A percentile compares a stretch with the other conserved stretches of the same genome.
These are phyloP conservation scores for Xenopus petersii DNA, from an alignment of 2,797 vertebrate genomes.

Conservation along the genomic window DNA sequence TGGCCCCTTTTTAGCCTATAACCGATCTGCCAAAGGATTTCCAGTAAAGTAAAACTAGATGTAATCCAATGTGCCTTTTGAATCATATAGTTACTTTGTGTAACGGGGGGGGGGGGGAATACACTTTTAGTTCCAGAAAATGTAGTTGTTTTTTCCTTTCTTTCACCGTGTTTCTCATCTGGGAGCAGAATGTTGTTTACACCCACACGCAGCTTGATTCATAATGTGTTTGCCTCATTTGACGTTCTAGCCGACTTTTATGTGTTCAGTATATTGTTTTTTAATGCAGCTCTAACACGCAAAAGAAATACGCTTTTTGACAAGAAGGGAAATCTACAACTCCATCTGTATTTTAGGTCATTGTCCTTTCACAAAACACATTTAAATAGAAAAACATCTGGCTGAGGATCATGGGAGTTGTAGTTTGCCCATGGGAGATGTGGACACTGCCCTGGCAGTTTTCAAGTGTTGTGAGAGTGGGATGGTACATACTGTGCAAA, in stretches of 20 bases:
- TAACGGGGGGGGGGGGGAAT: constrained; percentile 18
- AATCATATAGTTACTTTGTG: neutral
- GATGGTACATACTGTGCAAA: too few relatives aligned
- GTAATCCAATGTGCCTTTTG: constrained; percentile 49
- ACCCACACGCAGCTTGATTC: constrained; percentile 46
- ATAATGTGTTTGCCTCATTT: constrained; percentile 26
- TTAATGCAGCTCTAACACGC: neutral
- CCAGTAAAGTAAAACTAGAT: constrained; percentile 55
- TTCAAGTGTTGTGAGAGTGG: too few relatives aligned
- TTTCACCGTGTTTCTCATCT: constrained; percentile 19
- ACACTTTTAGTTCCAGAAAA: constrained; percentile 6
- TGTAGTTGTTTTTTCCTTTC: constrained; percentile 7
- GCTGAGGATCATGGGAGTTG: too few relatives aligned
- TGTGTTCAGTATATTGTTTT: constrained; percentile 13
- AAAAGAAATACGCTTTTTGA: too few relatives aligned
- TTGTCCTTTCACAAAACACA: too few relatives aligned
- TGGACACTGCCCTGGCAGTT: too few relatives aligned
- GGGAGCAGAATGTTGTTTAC: constrained; percentile 32
- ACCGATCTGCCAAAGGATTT: constrained; percentile 53
- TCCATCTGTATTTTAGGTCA: too few relatives aligned
- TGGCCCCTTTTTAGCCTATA: too few relatives aligned
- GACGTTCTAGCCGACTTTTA: constrained; percentile 21
- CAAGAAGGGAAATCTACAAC: too few relatives aligned
- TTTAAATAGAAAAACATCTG: too few relatives aligned
- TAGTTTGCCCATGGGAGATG: too few relatives aligned